phyloP scores from a whole-genome alignment of 2,797 vertebrate species.

The Myotis pilosus region DNA sequence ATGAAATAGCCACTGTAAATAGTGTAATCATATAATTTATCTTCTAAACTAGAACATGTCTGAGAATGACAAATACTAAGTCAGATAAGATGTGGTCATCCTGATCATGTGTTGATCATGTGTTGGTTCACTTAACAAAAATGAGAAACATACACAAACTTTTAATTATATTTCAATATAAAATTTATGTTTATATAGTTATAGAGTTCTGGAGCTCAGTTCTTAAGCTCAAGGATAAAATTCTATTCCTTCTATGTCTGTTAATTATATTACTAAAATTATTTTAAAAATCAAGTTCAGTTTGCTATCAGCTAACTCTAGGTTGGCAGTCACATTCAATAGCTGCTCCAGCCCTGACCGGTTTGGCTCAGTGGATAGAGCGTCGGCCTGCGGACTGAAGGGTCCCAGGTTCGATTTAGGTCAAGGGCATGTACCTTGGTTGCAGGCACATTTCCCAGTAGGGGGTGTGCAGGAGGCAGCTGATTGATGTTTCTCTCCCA shows the following conservation, averaged over 20 bases:
- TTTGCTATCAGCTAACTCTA: background rate
- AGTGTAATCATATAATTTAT: background rate
- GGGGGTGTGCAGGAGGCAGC: no score
- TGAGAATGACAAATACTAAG: conserved; percentile 32
- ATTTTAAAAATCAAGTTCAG: conserved; percentile 5
- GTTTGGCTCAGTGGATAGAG: no score
- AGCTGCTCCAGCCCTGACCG: background rate
- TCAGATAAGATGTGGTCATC: background rate
- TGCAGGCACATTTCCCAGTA: no score
- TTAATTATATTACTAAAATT: conserved; percentile 24
- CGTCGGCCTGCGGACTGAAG: no score
- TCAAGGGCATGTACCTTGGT: no score
- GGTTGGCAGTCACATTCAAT: background rate
- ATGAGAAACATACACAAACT: background rate
- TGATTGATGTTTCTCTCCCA: no score
- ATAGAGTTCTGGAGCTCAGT: background rate
- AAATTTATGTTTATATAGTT: background rate
- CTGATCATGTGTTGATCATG: background rate
- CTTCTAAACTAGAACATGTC: background rate
- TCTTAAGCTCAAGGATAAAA: conserved; percentile 29
- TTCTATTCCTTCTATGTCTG: background rate
- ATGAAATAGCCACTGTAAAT: background rate
- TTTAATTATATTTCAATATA: background rate
- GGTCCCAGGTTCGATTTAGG: no score
- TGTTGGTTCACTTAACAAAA: background rate